phyloP scores from a whole-genome alignment of 2,888 invertebrate species.

The Lapara coniferarum region DNA sequence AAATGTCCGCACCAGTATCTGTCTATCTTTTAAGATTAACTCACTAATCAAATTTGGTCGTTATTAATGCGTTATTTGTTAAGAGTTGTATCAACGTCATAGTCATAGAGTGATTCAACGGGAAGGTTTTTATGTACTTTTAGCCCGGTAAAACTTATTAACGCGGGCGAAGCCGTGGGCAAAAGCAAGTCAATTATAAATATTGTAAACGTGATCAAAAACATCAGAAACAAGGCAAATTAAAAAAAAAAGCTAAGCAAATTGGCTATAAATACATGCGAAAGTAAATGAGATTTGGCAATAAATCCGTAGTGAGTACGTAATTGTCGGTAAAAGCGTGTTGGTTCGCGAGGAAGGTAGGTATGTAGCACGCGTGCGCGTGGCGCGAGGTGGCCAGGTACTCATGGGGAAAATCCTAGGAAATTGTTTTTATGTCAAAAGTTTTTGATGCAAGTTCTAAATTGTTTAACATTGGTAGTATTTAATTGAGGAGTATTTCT shows the following conservation, averaged over 20 bases:
- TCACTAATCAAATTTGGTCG: too few species aligned
- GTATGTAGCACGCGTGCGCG: neutral
- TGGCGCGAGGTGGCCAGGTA: neutral
- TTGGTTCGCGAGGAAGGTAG: conserved; percentile 8
- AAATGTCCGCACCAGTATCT: too few species aligned
- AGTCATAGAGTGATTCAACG: too few species aligned
- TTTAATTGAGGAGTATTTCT: too few species aligned
- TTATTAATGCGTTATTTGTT: too few species aligned
- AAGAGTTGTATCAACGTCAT: too few species aligned
- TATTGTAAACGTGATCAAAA: conserved; percentile 5
- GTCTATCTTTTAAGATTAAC: too few species aligned
- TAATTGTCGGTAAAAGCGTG: conserved; percentile 10
- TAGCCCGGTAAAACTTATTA: too few species aligned
- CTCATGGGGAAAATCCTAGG: neutral
- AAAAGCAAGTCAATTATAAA: neutral
- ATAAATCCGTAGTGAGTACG: conserved; percentile 20
- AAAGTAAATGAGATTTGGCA: conserved; percentile 22
- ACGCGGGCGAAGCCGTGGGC: too few species aligned
- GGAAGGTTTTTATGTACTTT: too few species aligned
- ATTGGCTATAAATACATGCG: conserved; percentile 16
- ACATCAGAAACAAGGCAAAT: neutral
- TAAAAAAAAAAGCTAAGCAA: conserved; percentile 10
- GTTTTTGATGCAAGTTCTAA: too few species aligned
- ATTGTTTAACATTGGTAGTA: too few species aligned
- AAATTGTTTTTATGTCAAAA: neutral